Evolutionary conservation across 2,888 invertebrate species (phyloP).

Genomic region (Rhyacophila evoluta): DNA sequence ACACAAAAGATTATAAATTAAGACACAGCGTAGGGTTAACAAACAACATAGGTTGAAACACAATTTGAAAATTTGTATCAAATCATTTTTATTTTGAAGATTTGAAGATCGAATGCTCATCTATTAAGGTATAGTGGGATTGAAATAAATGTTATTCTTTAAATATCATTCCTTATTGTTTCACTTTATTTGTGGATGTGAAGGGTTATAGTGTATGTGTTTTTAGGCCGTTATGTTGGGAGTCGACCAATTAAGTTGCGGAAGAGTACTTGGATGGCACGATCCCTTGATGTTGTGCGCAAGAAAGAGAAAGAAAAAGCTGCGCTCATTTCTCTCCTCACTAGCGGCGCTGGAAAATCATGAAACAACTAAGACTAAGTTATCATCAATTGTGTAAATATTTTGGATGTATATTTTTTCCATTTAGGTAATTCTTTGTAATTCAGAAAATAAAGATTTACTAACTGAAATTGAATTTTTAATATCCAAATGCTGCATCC

Average conservation of each 20-base stretch:
- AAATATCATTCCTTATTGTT: too few species aligned
- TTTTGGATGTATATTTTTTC: not conserved
- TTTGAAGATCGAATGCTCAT: too few species aligned
- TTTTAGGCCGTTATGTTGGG: conserved; percentile 98
- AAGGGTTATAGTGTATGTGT: too few species aligned
- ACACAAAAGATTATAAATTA: too few species aligned
- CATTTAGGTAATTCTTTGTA: not conserved
- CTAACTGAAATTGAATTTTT: not conserved
- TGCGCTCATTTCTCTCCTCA: conserved; percentile 79
- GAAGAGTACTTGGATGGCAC: conserved; percentile 96
- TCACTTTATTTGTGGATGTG: too few species aligned
- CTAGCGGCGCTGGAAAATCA: conserved; percentile 68
- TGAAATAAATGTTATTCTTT: too few species aligned
- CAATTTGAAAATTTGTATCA: too few species aligned
- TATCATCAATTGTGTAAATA: not conserved
- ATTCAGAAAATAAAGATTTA: not conserved
- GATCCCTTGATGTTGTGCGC: conserved; percentile 92
- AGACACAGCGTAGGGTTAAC: too few species aligned
- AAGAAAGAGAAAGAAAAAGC: conserved; percentile 98
- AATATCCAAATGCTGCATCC: too few species aligned
- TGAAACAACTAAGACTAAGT: not conserved
- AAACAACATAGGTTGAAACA: too few species aligned
- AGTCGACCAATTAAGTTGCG: conserved; percentile 97
- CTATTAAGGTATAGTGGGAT: too few species aligned
- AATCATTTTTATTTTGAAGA: too few species aligned